Evolutionary conservation across 2,113 vertebrate genomes (phyloP).

Genomic region (Psettodes erumei): DNA sequence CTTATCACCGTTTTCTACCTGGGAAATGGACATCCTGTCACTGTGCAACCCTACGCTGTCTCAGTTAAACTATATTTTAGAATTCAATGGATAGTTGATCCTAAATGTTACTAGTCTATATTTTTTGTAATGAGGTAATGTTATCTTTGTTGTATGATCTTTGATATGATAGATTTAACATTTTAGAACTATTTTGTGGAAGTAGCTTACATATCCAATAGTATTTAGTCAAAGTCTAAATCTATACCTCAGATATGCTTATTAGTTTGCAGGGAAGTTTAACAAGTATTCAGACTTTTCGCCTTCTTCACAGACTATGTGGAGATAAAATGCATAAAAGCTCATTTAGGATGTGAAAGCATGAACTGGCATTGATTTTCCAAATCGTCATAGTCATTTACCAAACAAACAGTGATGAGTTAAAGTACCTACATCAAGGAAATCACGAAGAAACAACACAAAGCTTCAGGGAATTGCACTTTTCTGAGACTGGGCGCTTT

Average conservation of each 20-base stretch:
- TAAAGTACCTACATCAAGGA: conserved; percentile 11
- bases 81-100: conserved; percentile 69
- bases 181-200: conserved; percentile 75
- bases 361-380: conserved; percentile 13
- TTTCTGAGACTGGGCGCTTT: conserved; percentile 29
- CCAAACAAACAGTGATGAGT: not conserved
- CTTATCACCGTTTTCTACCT: conserved; percentile 55
- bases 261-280: conserved; percentile 48
- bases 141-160: conserved; percentile 78
- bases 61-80: conserved; percentile 76
- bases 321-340: conserved; percentile 38
- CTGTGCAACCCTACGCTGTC: conserved; percentile 79
- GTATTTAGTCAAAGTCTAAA: conserved; percentile 60
- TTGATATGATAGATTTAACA: conserved; percentile 78
- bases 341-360: conserved; percentile 13
- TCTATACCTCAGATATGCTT: conserved; percentile 76
- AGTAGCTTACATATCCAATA: conserved; percentile 69
- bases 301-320: conserved; percentile 3
- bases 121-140: conserved; percentile 76
- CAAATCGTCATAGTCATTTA: not conserved
- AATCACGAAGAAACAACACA: not conserved
- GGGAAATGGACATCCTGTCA: conserved; percentile 76
- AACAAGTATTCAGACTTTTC: conserved; percentile 33
- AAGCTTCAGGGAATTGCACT: conserved; percentile 29
- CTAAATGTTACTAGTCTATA: conserved; percentile 76